Evolutionary conservation across 2,797 vertebrate genomes (phyloP).

Genomic region (Chaunax sp.): DNA sequence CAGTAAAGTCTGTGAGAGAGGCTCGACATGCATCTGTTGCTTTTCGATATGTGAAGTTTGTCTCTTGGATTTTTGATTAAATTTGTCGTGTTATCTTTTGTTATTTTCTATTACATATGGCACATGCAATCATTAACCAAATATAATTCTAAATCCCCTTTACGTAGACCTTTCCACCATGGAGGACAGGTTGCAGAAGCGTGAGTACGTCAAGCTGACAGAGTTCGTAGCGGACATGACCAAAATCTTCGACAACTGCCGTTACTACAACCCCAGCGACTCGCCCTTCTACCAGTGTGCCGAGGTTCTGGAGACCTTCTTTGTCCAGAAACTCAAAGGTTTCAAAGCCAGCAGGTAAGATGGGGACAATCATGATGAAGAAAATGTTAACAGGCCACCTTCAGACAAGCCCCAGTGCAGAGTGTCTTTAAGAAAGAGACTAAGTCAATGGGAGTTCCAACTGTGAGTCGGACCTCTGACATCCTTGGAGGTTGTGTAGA

Average conservation of each 20-base stretch:
- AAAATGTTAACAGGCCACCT: slow-evolving; percentile 11
- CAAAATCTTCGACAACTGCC: slow-evolving; percentile 99
- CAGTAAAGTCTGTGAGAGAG: slow-evolving; percentile 29
- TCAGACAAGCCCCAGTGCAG: not conserved
- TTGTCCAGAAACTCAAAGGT: slow-evolving; percentile 98
- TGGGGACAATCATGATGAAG: not conserved
- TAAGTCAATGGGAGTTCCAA: slow-evolving; percentile 3
- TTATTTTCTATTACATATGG: not conserved
- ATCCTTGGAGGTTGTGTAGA: slow-evolving; percentile 6
- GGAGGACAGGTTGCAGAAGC: slow-evolving; percentile 93
- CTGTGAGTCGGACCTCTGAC: slow-evolving; percentile 24
- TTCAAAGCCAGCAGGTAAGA: slow-evolving; percentile 99
- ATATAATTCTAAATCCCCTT: not conserved
- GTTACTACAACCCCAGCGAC: slow-evolving; percentile 98
- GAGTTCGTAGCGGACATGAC: slow-evolving; percentile 99
- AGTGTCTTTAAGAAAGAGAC: not conserved
- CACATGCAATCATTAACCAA: not conserved
- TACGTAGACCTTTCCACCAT: slow-evolving; percentile 93
- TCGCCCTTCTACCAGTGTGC: slow-evolving; percentile 97
- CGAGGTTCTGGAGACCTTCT: slow-evolving; percentile 97
- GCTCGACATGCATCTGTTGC: slow-evolving; percentile 30
- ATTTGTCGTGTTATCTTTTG: not conserved
- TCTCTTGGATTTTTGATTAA: slow-evolving; percentile 1
- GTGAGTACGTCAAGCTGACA: slow-evolving; percentile 94
- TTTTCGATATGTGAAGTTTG: too few species aligned